Base-by-base conservation (phyloP, 1,140 invertebrate species). In the Hesperophylax magnus region DNA sequence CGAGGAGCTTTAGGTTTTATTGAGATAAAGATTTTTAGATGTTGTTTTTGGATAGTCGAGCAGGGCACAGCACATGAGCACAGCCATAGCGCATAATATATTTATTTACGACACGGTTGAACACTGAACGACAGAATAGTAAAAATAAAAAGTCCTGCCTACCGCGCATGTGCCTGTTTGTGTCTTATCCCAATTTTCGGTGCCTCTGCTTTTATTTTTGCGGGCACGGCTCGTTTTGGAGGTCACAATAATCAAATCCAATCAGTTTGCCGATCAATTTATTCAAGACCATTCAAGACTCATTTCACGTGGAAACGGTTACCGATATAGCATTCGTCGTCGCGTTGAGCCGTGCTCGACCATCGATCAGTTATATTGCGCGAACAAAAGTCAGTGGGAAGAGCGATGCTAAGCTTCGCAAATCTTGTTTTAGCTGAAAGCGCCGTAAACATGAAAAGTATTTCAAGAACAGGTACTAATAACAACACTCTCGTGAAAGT, bases 231-330 rank as follows among this genome's bases (percentile, higher is more conserved):
- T 76, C 27, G 22, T 20, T 76, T 76, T 60, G 17, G 72, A 80
- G 78, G 78, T 80, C 78, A 80, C 74, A 69, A 53, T 63, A 80
- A 80, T 80, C 27, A 11, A 53, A 74, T 75, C 14, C 54, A 80
- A 63, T 74, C 53, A 53, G 8, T 58, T n/a, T 31, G 6, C 54
- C 14, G 53, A 76, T 60, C 39, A 67, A 72, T 60, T 76, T 39
- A 27, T 76, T 76, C 56, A 27, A 34, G 22, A 47, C n/a, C 14
- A 20, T 58, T 75, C n/a, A 31, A 27, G 60, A 2, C 1, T 15
- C 20, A 24, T 61, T 61, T 61, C 18, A 3, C 39, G 11, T 11
- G 8, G 17, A n/a, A 22, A 58, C 56, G 2, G 56, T 18, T 61
- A 61, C 56, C 24, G n/a, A 61, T 24, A 24, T 24, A 61, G 20